Conservation (phyloP, 1,140 invertebrate species). For the Meloidogyne exigua region DNA sequence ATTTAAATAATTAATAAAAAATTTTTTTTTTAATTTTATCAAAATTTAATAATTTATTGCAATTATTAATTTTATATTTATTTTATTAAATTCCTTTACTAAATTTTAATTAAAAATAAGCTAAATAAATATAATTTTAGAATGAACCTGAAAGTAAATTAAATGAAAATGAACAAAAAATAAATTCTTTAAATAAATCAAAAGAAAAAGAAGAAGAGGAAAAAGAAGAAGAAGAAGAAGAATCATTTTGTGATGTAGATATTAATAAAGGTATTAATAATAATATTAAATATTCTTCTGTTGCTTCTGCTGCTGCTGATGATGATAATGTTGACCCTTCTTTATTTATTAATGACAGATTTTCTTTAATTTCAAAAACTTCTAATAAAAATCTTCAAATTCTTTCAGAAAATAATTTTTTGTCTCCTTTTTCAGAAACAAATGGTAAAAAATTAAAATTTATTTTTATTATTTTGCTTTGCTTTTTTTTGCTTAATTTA, state of each 20-base stretch:
- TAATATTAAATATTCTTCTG: not conserved
- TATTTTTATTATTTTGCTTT: not conserved
- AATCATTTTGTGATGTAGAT: not conserved
- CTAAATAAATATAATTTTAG: not conserved
- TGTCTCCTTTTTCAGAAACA: conserved; percentile 16
- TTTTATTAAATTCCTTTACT: no score
- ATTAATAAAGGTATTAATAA: not conserved
- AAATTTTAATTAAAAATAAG: no score
- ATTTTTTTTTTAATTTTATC: no score
- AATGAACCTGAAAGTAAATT: not conserved
- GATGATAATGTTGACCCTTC: no score
- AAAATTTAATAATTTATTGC: no score
- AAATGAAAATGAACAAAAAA: not conserved
- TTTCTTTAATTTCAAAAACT: not conserved
- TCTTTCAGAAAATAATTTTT: not conserved
- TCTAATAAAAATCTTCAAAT: conserved; percentile 2
- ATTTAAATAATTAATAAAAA: no score
- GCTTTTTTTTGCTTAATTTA: not conserved
- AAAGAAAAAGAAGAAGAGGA: not conserved
- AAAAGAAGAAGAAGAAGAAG: not conserved
- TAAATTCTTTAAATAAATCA: not conserved
- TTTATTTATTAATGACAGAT: not conserved
- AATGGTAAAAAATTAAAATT: not conserved
- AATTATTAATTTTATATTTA: no score
- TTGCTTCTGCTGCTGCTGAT: not conserved